These are phyloP conservation scores for Antrozous pallidus DNA, from an alignment of 2,797 vertebrate genomes.

Conservation along the genomic window DNA sequence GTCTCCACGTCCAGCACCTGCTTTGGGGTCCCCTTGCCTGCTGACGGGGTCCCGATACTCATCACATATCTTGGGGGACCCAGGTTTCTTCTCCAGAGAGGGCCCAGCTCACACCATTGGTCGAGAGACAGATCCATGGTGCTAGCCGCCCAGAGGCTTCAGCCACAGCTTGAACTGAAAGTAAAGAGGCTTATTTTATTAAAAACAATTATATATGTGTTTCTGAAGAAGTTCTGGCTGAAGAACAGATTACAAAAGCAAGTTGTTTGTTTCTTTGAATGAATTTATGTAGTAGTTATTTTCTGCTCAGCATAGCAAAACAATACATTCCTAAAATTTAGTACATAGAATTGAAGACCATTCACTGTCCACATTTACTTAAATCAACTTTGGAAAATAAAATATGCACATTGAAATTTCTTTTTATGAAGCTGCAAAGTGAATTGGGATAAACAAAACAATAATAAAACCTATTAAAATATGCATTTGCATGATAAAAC, in stretches of 20 bases:
- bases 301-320: neutral
- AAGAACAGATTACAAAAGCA: conserved; percentile 3
- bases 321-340: conserved; percentile 24
- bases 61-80: no score
- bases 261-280: conserved; percentile 35
- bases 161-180: no score
- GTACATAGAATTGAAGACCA: neutral
- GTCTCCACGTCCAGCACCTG: no score
- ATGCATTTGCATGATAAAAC: neutral
- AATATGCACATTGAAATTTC: neutral
- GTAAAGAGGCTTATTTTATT: conserved; percentile 19
- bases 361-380: conserved; percentile 11
- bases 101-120: no score
- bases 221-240: neutral
- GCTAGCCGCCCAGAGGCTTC: no score
- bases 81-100: no score
- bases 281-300: neutral
- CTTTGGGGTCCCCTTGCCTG: no score
- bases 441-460: neutral
- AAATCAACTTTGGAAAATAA: conserved; percentile 44
- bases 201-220: neutral
- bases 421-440: neutral
- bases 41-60: no score
- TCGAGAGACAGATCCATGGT: no score
- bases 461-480: neutral